Evolutionary conservation across 37 sponge, comb jelly and placozoan genomes (phyloP).

Genomic region (Ianthella basta): DNA sequence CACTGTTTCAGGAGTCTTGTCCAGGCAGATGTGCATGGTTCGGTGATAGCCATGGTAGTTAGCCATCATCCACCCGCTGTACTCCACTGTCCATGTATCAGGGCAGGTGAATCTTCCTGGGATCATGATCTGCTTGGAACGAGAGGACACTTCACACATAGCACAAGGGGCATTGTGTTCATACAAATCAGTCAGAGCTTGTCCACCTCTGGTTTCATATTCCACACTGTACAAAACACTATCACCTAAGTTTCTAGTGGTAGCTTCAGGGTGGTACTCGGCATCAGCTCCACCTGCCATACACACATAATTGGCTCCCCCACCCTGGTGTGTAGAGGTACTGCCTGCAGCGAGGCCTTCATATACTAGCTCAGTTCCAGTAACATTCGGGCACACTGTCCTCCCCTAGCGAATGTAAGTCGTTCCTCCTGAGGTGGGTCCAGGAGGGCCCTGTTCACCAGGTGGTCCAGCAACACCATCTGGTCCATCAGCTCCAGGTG

Average conservation of each 20-base stretch:
- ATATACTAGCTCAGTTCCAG: slow-evolving; percentile 4
- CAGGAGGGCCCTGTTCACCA: slow-evolving; percentile 17
- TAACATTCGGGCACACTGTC: slow-evolving; percentile 34
- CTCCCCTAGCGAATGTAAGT: slow-evolving; percentile 45
- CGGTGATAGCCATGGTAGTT: background rate
- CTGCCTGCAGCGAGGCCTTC: slow-evolving; percentile 15
- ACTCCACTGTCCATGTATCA: slow-evolving; percentile 51
- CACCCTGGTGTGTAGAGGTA: slow-evolving; percentile 32
- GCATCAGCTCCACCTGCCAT: slow-evolving; percentile 37
- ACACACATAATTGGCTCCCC: slow-evolving; percentile 60
- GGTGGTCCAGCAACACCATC: background rate
- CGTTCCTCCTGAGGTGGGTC: slow-evolving; percentile 15
- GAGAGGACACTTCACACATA: slow-evolving; percentile 43
- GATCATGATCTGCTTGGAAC: slow-evolving; percentile 42
- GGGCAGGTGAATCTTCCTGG: slow-evolving; percentile 52
- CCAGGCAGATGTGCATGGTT: slow-evolving; percentile 47
- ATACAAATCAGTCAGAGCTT: background rate
- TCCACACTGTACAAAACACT: slow-evolving; percentile 35
- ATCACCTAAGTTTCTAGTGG: background rate
- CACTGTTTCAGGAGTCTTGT: slow-evolving; percentile 42
- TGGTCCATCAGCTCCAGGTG: too few species aligned
- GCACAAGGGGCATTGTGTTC: slow-evolving; percentile 65
- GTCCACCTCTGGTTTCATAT: slow-evolving; percentile 19
- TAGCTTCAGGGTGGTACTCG: slow-evolving; percentile 26
- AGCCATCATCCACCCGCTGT: slow-evolving; percentile 63